Evolutionary conservation across 2,797 vertebrate genomes (phyloP).

Genomic region (Girardinus metallicus): DNA sequence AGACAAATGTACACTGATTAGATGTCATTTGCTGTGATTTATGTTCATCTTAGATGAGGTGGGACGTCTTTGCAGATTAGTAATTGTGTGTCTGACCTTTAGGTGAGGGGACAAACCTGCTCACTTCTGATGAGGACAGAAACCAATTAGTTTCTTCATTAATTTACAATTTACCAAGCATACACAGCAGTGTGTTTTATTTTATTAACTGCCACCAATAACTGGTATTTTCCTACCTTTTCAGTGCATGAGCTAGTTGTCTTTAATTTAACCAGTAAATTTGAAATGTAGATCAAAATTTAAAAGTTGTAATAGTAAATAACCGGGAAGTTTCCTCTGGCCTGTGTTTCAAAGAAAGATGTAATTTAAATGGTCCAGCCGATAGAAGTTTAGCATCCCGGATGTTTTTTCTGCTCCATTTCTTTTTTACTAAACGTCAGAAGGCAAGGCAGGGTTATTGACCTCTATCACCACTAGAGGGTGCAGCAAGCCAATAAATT

Average conservation of each 20-base stretch:
- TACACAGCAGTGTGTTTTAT: neutral
- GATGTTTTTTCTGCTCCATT: neutral
- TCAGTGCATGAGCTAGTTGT: neutral
- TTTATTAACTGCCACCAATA: neutral
- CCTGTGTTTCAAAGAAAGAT: neutral
- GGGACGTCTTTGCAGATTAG: neutral
- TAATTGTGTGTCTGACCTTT: neutral
- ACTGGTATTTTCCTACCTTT: neutral
- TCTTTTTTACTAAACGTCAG: neutral
- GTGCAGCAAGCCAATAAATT: conserved; percentile 37
- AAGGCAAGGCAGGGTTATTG: neutral
- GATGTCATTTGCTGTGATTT: neutral
- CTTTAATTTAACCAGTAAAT: neutral
- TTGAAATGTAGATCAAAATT: neutral
- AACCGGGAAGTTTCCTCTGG: neutral
- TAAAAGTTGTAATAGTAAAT: neutral
- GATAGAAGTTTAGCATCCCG: neutral
- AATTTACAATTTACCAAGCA: conserved; percentile 12
- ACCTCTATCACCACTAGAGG: conserved; percentile 49
- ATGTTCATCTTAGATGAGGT: conserved; percentile 13
- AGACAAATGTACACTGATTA: neutral
- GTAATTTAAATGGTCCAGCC: neutral
- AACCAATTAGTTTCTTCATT: conserved; percentile 4
- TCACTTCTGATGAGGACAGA: neutral
- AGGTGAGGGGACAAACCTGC: neutral